These are phyloP conservation scores for Amphiprion ocellaris DNA, from an alignment of 2,113 vertebrate genomes.

Conservation along the genomic window DNA sequence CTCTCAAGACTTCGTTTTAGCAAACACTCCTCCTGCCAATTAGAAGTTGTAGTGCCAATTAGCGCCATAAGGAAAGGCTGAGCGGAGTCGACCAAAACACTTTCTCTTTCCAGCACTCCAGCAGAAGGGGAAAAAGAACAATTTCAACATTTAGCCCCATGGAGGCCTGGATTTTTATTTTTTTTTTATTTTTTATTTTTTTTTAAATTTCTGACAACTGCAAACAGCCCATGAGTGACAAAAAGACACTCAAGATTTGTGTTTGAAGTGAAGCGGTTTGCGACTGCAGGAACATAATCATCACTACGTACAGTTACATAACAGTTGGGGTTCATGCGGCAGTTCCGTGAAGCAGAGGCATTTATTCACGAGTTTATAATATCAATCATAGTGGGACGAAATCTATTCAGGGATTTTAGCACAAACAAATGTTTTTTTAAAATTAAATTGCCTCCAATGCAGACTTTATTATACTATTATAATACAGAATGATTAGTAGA, in stretches of 20 bases:
- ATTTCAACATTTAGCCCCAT: not conserved
- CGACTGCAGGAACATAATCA: conserved; percentile 10
- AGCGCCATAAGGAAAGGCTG: not conserved
- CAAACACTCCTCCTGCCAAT: conserved; percentile 39
- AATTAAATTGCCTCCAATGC: too few relatives aligned
- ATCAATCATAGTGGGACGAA: too few relatives aligned
- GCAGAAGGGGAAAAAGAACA: not conserved
- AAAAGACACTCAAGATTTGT: not conserved
- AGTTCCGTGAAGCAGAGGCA: not conserved
- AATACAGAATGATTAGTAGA: too few relatives aligned
- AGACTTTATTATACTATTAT: too few relatives aligned
- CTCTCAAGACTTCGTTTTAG: conserved; percentile 9
- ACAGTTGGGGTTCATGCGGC: not conserved
- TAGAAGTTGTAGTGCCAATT: conserved; percentile 32
- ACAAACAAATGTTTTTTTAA: too few relatives aligned
- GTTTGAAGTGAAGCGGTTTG: conserved; percentile 8
- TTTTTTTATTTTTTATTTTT: not conserved
- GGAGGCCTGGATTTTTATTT: not conserved
- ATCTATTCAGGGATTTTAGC: too few relatives aligned
- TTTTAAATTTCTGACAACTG: not conserved
- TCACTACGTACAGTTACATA: conserved; percentile 11
- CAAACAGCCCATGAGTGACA: conserved; percentile 25
- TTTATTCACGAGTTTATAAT: too few relatives aligned
- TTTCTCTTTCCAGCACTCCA: too few relatives aligned
- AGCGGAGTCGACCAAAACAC: not conserved